Evolutionary conservation across 2,797 vertebrate genomes (phyloP).

Genomic region (Masticophis lateralis): DNA sequence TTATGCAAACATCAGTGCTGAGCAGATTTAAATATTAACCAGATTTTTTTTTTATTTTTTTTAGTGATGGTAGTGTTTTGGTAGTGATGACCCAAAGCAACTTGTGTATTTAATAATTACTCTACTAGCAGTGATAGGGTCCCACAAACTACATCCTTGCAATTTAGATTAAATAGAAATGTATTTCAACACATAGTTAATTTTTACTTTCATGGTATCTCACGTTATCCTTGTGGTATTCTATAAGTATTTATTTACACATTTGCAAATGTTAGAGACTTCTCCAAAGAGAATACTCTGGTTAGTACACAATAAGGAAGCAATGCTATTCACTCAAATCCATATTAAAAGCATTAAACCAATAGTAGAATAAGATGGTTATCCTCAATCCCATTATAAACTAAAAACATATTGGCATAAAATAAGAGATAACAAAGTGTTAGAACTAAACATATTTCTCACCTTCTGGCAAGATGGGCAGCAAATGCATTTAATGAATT

Average conservation of each 20-base stretch:
- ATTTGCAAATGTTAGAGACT: background rate
- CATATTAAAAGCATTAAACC: background rate
- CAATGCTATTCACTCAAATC: background rate
- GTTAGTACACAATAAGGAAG: background rate
- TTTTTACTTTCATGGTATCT: constrained; percentile 29
- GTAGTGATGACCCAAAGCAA: constrained; percentile 62
- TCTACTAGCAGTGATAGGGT: constrained; percentile 26
- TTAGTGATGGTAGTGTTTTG: background rate
- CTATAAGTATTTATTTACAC: background rate
- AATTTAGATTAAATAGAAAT: background rate
- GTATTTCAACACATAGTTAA: too few species aligned
- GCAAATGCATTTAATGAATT: background rate
- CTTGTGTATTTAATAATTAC: constrained; percentile 47
- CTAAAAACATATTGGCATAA: background rate
- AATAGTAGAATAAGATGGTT: background rate
- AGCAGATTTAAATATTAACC: constrained; percentile 74
- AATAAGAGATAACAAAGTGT: background rate
- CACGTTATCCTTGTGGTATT: background rate
- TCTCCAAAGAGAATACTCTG: background rate
- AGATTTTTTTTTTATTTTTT: constrained; percentile 56
- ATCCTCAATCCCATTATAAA: background rate
- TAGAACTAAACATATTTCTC: background rate
- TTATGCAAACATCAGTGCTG: constrained; percentile 73
- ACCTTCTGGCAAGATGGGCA: background rate
- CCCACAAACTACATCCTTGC: constrained; percentile 5